Evolutionary conservation across 2,888 invertebrate genomes (phyloP).

Genomic region (Andrena flavipes): DNA sequence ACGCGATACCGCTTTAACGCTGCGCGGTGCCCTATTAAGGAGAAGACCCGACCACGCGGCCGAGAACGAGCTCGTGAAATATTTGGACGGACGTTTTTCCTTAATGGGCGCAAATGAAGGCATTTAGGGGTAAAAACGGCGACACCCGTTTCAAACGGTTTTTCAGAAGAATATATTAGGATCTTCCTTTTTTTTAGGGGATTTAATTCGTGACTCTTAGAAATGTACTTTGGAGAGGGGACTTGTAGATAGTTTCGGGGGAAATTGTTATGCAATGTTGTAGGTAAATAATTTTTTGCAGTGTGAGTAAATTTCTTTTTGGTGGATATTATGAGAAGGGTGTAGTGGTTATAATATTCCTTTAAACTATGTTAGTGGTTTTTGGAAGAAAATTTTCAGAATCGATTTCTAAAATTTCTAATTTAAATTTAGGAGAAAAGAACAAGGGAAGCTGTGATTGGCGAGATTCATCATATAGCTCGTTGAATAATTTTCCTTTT

Average conservation of each 20-base stretch:
- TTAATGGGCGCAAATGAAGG: slow-evolving; percentile 28
- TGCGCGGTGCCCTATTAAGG: slow-evolving; percentile 48
- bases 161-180: not conserved
- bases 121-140: not conserved
- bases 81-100: slow-evolving; percentile 40
- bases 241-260: not conserved
- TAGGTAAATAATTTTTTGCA: not conserved
- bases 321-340: too few species aligned
- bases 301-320: not conserved
- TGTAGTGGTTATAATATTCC: too few species aligned
- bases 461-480: not conserved
- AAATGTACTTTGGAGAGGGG: not conserved
- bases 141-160: not conserved
- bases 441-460: not conserved
- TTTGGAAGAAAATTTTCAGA: not conserved
- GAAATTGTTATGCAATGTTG: not conserved
- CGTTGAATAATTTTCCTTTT: not conserved
- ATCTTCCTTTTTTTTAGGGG: too few species aligned
- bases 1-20: slow-evolving; percentile 78
- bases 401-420: not conserved
- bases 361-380: not conserved
- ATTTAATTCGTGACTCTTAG: slow-evolving; percentile 2
- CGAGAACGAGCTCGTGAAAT: slow-evolving; percentile 40
- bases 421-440: not conserved
- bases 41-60: slow-evolving; percentile 18